Conservation (phyloP, 1,140 invertebrate species). For the Diabrotica virgifera region DNA sequence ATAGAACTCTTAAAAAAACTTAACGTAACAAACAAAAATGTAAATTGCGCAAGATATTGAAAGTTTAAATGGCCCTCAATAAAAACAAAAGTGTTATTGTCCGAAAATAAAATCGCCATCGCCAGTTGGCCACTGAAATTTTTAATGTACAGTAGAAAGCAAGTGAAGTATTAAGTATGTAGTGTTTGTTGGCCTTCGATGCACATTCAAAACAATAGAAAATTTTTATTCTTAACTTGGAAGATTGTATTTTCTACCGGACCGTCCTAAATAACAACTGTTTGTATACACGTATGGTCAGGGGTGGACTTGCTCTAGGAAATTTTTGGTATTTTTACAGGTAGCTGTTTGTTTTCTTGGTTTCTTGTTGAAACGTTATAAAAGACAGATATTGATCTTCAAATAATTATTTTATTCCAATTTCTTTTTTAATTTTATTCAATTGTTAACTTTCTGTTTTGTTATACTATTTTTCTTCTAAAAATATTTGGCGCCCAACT, state of each 20-base stretch:
- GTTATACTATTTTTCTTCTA: not conserved
- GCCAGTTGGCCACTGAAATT: not conserved
- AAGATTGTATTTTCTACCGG: not conserved
- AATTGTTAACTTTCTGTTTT: not conserved
- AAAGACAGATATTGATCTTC: not conserved
- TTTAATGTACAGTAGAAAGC: not conserved
- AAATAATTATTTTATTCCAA: not conserved
- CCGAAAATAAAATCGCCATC: not conserved
- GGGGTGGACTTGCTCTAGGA: not conserved
- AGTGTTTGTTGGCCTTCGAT: not conserved
- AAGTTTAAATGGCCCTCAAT: not conserved
- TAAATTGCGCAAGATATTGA: not conserved
- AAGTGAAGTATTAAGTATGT: constrained; percentile 1
- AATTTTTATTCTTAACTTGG: not conserved
- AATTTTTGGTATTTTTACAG: not conserved
- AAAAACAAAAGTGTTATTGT: not conserved
- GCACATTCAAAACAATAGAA: constrained; percentile 2
- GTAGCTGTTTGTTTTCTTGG: not conserved
- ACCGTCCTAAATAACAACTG: not conserved
- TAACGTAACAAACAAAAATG: not conserved
- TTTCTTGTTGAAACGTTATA: not conserved
- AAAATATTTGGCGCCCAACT: not conserved
- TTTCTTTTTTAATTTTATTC: not conserved
- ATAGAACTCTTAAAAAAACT: not conserved
- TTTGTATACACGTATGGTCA: not conserved